Conservation (phyloP, 2,797 vertebrate genomes). For the Sylvia borin region DNA sequence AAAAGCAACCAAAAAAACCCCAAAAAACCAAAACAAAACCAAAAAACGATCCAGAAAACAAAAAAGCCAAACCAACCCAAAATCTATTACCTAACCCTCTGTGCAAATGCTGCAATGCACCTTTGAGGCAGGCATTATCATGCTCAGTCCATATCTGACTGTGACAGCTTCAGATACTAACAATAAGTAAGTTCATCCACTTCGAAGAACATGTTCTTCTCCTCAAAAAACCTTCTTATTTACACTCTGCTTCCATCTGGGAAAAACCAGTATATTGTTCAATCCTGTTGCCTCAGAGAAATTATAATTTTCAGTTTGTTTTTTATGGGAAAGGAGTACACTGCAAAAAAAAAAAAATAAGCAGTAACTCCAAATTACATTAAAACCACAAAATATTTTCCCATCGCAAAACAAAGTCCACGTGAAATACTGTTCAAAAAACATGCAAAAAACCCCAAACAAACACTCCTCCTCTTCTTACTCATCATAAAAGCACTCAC, state of each 20-base stretch:
- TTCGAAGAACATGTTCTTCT: background rate
- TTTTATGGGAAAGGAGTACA: background rate
- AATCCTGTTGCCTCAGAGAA: background rate
- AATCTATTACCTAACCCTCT: background rate
- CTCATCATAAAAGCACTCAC: background rate
- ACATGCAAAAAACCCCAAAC: background rate
- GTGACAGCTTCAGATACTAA: conserved; percentile 3
- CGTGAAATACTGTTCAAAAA: background rate
- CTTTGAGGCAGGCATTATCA: conserved; percentile 50
- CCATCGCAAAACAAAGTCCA: background rate
- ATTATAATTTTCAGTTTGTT: background rate
- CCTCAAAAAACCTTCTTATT: background rate
- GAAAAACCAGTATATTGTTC: background rate
- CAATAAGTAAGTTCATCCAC: background rate
- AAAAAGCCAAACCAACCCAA: rapidly evolving
- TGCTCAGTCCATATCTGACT: background rate
- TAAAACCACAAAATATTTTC: background rate
- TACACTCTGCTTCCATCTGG: background rate
- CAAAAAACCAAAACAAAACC: background rate
- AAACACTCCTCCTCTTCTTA: background rate
- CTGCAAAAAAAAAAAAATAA: background rate
- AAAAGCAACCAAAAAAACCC: too few species aligned
- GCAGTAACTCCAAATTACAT: background rate
- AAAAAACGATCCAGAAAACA: background rate
- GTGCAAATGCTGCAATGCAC: conserved; percentile 21